Evolutionary conservation across 2,113 vertebrate genomes (phyloP), one percentile per base, ranked within the genome.

Genomic region (Delphinapterus leucas): DNA sequence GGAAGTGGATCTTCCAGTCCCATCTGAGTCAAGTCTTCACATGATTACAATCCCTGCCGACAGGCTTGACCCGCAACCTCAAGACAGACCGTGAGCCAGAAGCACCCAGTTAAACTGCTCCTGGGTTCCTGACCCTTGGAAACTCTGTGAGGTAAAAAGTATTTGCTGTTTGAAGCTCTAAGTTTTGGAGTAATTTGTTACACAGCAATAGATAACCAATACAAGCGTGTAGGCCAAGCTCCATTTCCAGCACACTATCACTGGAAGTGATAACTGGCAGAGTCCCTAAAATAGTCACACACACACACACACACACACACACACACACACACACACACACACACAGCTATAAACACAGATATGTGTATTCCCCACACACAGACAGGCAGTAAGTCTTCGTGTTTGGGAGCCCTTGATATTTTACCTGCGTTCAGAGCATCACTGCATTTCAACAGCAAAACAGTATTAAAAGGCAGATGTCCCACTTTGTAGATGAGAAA

Each of bases 181-280:
- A 25, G 36, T 55, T 68, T 85, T 81, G 71, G 88, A 47, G 44
- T 47, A 36, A n/a, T 81, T 93, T 87, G 73, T 92, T 94, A 92
- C 12, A 15, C 18, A 87, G 82, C 44, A 33, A 91, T 20, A 96
- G 83, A 65, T 86, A 80, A 71, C 63, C 31, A 60, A 65, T 73
- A 93, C 49, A 80, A 92, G 93, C 36, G 61, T 47, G 14, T 18
- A 77, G 67, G n/a, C 53, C 55, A 36, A 36, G 58, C 53, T 96
- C 88, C 55, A 33, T 96, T 80, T 96, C 93, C 85, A 93, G 93
- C 23, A 38, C 91, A 77, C 67, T 36, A 8, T 81, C 83, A 65
- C 8, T 77, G 88, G 95, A 88, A 93, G 60, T 8, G 74, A 61
- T 28, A 18, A 70, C 21, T 38, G 82, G 55, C 20, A 88, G 47